Percentiles rank a stretch among this genome's conserved stretches.
phyloP scores from a whole-genome alignment of 2,888 invertebrate species.

The Limnephilus marmoratus region DNA sequence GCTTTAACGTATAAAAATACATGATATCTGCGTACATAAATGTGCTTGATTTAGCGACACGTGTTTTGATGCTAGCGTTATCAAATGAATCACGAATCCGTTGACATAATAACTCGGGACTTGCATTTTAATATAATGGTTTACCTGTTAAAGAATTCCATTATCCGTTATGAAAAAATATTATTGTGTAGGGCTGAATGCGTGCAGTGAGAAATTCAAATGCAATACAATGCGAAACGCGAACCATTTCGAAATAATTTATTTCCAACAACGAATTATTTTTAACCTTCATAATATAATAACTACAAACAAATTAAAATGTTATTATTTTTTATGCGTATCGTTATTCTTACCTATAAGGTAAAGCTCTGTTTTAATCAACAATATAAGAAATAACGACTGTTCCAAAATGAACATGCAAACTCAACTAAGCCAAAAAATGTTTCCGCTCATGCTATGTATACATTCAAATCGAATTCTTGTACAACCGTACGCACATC shows the following conservation, averaged over 20 bases:
- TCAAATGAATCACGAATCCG: background rate
- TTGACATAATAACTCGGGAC: background rate
- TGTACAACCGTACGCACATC: too few species aligned
- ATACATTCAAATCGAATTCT: background rate
- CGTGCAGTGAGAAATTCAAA: background rate
- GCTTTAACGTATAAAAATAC: too few species aligned
- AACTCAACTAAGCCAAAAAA: background rate
- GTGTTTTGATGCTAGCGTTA: background rate
- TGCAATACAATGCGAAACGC: too few species aligned
- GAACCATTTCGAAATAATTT: background rate
- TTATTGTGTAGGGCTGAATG: background rate
- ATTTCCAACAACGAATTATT: background rate
- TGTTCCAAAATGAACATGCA: background rate
- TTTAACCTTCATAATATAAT: background rate
- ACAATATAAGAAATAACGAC: background rate
- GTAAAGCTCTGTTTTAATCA: background rate
- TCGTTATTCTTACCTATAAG: background rate
- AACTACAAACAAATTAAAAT: background rate
- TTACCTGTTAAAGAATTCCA: too few species aligned
- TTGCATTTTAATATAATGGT: background rate
- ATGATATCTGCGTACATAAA: background rate
- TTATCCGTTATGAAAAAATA: too few species aligned
- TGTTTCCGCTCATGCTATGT: background rate
- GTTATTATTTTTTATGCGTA: background rate
- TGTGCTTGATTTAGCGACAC: background rate